phyloP scores from a whole-genome alignment of 2,888 invertebrate species.

The Schizotus pectinicornis region DNA sequence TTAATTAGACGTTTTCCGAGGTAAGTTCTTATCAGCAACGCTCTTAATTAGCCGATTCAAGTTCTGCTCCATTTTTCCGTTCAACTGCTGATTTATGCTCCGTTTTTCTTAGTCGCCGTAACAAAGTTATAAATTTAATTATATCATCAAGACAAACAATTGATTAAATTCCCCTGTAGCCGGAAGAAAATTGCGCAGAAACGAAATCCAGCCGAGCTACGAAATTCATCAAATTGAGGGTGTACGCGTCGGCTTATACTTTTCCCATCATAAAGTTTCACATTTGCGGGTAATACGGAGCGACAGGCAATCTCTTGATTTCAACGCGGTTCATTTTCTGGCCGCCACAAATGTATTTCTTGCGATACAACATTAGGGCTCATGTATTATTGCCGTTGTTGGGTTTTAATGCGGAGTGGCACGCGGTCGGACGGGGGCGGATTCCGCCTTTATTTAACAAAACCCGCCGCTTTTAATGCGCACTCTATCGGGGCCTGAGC shows the following conservation, averaged over 20 bases:
- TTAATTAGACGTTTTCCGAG: too few species aligned
- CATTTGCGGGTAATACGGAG: slow-evolving; percentile 24
- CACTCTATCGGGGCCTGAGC: too few species aligned
- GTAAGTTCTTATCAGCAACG: too few species aligned
- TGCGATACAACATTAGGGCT: slow-evolving; percentile 5
- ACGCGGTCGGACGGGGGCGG: too few species aligned
- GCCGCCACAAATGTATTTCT: slow-evolving; percentile 10
- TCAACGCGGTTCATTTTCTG: slow-evolving; percentile 21
- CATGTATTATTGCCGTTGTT: slow-evolving; percentile 12
- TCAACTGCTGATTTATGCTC: not conserved
- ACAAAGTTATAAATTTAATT: slow-evolving; percentile 22
- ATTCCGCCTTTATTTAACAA: too few species aligned
- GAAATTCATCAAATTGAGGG: slow-evolving; percentile 24
- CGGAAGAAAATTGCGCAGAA: slow-evolving; percentile 8
- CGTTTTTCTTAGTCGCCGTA: slow-evolving; percentile 8
- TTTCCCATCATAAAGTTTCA: slow-evolving; percentile 30
- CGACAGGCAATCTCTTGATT: slow-evolving; percentile 30
- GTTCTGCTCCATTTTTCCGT: not conserved
- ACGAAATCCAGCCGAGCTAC: slow-evolving; percentile 14
- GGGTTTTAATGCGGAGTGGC: slow-evolving; percentile 2
- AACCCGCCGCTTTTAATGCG: too few species aligned
- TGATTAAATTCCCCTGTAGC: slow-evolving; percentile 19
- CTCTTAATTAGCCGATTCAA: too few species aligned
- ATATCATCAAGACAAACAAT: slow-evolving; percentile 13
- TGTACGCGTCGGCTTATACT: slow-evolving; percentile 24